These are phyloP conservation scores for Petrophora chlorosata DNA, from an alignment of 2,888 invertebrate species.

Conservation along the genomic window DNA sequence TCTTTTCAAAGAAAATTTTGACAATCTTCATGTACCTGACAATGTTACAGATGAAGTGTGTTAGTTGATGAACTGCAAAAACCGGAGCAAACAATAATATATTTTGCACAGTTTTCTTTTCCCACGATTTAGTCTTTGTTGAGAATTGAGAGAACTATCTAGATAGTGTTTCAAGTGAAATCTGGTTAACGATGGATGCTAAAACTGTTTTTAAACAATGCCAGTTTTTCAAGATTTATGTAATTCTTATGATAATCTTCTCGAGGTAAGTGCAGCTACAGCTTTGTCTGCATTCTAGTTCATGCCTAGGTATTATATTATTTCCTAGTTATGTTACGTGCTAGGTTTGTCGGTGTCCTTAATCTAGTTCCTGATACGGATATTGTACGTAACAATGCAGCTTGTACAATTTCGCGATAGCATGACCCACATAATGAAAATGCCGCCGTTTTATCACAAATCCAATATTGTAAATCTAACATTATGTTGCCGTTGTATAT, in stretches of 20 bases:
- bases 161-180: not conserved
- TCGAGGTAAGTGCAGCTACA: slow-evolving; percentile 1
- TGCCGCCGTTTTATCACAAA: slow-evolving; percentile 1
- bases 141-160: too few relatives aligned
- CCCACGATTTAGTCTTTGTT: too few relatives aligned
- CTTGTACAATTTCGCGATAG: slow-evolving; percentile 46
- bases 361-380: slow-evolving; percentile 31
- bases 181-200: not conserved
- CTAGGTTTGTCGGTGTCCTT: slow-evolving; percentile 24
- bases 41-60: slow-evolving; percentile 15
- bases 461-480: too few relatives aligned
- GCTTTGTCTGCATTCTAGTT: slow-evolving; percentile 4
- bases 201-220: slow-evolving; percentile 5
- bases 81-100: not conserved
- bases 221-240: not conserved
- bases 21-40: slow-evolving; percentile 12
- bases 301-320: too few relatives aligned
- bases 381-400: slow-evolving; percentile 38
- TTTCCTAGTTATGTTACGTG: too few relatives aligned
- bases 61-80: slow-evolving; percentile 5
- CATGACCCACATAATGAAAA: slow-evolving; percentile 43
- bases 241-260: not conserved
- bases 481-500: too few relatives aligned
- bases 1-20: slow-evolving; percentile 12
- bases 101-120: not conserved